Base-by-base conservation (phyloP, 2,113 vertebrate genomes). In the Peromyscus leucopus region DNA sequence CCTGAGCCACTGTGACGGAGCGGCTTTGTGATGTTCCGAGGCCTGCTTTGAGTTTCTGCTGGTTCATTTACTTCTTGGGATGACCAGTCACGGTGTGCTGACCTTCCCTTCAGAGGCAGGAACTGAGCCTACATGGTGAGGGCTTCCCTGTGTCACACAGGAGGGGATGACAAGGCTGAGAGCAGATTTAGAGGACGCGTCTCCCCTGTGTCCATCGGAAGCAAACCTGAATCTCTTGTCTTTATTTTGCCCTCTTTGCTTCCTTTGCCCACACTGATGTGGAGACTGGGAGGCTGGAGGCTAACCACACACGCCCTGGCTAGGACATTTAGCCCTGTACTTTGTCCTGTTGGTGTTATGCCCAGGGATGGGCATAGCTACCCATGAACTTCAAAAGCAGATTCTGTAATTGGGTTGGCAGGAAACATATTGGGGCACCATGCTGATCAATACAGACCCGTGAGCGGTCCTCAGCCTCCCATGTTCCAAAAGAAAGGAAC, bases 11-110 rank as follows among this genome's bases (percentile, higher is more conserved):
- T 39, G 21, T 72, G 36, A 72, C 31, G 15, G 46, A 89, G 88
- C 17, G 12, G 51, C 46, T 5, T 22, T 78, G 80, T 46, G 5
- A 36, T 39, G 6, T 59, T 79, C 42, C 24, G 0, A 2, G 46
- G 1, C 1, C 80, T 5, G 15, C 1, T 5, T 2, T 0, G 1
- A 2, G 33, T 1, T 0, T 1, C 33, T 2, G 10, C 9, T 4
- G 8, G 11, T 6, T 2, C 74, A 16, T 84, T 59, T 59, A 0
- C 42, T 36, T 17, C 89, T n/a, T n/a, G 5, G 0, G 6, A 2
- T 7, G 7, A 15, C 51, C 7, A 1, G 2, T 2, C 0, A 0
- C 3, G 42, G 48, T 13, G 2, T 16, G 4, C 2, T 31, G 1
- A 36, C 5, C 36, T 12, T 5, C 0, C 16, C 22, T 39, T 22